phyloP scores from a whole-genome alignment of 2,888 invertebrate genomes.

The Ormyrus nitidulus region DNA sequence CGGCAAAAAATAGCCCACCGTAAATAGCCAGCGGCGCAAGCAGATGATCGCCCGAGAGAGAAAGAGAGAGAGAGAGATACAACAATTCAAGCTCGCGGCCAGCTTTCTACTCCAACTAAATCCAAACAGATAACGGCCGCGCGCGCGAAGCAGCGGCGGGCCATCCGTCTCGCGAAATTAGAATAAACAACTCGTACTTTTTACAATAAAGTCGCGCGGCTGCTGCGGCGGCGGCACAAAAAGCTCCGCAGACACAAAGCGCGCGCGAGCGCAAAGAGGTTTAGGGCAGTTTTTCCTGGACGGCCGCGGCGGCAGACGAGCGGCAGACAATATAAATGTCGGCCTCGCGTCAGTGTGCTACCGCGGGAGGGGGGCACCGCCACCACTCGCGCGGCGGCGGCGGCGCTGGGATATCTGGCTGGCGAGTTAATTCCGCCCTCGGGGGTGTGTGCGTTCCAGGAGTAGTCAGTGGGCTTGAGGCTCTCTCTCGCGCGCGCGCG shows the following conservation, averaged over 20 bases:
- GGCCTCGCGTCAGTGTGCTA: conserved; percentile 40
- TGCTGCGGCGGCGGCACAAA: no score
- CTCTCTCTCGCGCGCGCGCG: conserved; percentile 32
- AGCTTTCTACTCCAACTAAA: no score
- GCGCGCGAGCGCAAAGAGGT: conserved; percentile 1
- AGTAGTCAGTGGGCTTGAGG: conserved; percentile 38
- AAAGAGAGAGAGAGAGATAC: no score
- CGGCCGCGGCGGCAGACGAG: conserved; percentile 59
- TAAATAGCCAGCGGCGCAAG: no score
- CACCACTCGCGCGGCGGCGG: conserved; percentile 34
- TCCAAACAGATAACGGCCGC: no score
- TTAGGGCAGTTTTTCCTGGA: conserved; percentile 19
- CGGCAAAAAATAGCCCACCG: no score
- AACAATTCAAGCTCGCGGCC: no score
- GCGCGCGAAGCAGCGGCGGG: background rate
- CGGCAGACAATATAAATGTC: conserved; percentile 69
- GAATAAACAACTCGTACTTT: conserved; percentile 11
- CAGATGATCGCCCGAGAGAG: no score
- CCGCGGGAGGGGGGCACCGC: conserved; percentile 18
- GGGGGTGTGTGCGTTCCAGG: conserved; percentile 55
- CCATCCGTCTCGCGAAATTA: conserved; percentile 2
- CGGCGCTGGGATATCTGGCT: conserved; percentile 32
- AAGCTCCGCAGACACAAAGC: no score
- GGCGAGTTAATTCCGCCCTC: conserved; percentile 73
- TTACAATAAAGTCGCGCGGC: no score